Evolutionary conservation across 2,113 vertebrate genomes (phyloP).

Genomic region (Vidua chalybeata): DNA sequence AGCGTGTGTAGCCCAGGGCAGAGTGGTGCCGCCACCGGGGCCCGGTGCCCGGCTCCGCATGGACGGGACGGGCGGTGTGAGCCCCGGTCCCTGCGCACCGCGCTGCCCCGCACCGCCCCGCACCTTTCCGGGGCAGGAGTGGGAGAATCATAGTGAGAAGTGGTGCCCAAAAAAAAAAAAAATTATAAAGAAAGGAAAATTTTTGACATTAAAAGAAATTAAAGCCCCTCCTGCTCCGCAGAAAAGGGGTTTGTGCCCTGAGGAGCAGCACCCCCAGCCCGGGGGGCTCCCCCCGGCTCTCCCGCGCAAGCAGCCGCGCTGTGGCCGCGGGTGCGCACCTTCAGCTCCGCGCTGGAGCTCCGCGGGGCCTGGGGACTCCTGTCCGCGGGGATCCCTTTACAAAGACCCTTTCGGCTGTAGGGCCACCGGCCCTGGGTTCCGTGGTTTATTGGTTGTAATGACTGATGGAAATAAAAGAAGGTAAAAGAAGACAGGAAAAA

Average conservation of each 20-base stretch:
- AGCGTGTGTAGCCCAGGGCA: neutral
- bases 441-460: neutral
- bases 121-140: neutral
- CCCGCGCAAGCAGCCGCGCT: neutral
- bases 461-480: neutral
- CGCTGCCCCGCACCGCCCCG: neutral
- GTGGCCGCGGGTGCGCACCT: neutral
- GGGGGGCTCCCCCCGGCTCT: neutral
- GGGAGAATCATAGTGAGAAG: neutral
- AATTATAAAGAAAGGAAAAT: neutral
- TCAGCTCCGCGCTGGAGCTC: neutral
- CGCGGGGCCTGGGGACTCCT: neutral
- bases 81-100: neutral
- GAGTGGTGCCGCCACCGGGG: no score
- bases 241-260: neutral
- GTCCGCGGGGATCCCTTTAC: neutral
- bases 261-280: neutral
- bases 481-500: neutral
- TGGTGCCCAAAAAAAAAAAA: accelerated
- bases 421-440: neutral
- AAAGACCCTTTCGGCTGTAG: neutral
- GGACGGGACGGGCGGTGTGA: neutral
- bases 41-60: neutral
- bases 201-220: neutral
- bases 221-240: neutral